Base-by-base conservation (phyloP, 1,140 invertebrate species). In the Zelostemma sp. region DNA sequence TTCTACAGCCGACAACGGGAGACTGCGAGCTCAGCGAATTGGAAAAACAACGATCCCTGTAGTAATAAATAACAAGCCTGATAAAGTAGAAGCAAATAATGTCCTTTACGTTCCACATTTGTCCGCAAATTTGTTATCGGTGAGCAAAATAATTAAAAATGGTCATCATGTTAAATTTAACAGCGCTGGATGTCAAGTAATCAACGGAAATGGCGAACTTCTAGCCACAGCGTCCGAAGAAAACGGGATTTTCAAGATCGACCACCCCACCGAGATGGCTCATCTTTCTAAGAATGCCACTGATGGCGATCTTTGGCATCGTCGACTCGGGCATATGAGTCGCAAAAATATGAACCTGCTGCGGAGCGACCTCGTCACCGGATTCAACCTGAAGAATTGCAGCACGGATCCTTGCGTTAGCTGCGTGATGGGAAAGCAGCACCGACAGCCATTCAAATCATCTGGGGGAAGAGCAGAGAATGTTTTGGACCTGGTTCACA, bases 401-500 rank as follows among this genome's bases (percentile, higher is more conserved):
- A 12, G 8, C 19, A 40, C 6, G 15, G 21, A 1, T 6, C 21
- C n/a, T 68, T 50, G 31, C n/a, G 19, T 11, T 2, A 59, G 61
- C 1, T 80, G 77, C 56, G 5, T 75, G 16, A 48, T 75, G 71
- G 75, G 69, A 1, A 83, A 82, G 56, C 65, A 75, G 33, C 66
- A 66, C 8, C 74, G 69, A 58, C 21, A 58, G 55, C 68, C 72
- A 76, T 78, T 59, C 35, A 47, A 28, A 14, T 47, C n/a, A 6
- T 35, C 33, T 8, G 25, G 25, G 8, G 8, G 8, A 28, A 16
- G 46, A 68, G 68, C 72, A 21, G 46, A 38, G 65, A 58, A 35
- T 48, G 68, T 75, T 16, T 58, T 83, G 51, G 74, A 79, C 35
- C 14, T 80, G 2, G 69, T 82, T n/a, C 78, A 83, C 61, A 70